Evolutionary conservation across 2,797 vertebrate species (phyloP).

Genomic region (Lerista edwardsae): DNA sequence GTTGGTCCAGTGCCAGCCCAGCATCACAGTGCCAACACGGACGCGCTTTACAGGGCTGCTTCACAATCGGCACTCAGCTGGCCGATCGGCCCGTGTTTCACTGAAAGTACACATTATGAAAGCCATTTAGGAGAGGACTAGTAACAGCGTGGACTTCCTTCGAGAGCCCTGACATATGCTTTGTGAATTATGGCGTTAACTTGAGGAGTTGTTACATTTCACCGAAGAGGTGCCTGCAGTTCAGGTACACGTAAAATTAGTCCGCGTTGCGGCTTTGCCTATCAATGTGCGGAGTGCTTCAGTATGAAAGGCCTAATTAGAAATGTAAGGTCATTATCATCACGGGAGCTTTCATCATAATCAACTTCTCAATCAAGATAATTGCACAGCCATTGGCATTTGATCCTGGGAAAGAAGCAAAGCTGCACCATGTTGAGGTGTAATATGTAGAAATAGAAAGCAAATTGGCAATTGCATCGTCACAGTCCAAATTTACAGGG

Average conservation of each 20-base stretch:
- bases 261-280: conserved; percentile 8
- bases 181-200: conserved; percentile 2
- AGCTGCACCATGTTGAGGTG: conserved; percentile 21
- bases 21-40: no score
- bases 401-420: conserved; percentile 5
- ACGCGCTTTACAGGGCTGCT: neutral
- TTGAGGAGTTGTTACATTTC: neutral
- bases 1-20: no score
- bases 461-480: conserved; percentile 1
- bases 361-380: conserved; percentile 43
- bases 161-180: neutral
- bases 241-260: neutral
- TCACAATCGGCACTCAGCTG: neutral
- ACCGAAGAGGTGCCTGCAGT: neutral
- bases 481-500: neutral
- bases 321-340: conserved; percentile 46
- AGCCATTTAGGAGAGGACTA: neutral
- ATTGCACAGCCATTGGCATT: conserved; percentile 44
- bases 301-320: conserved; percentile 52
- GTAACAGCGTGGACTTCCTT: neutral
- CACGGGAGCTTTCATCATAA: conserved; percentile 39
- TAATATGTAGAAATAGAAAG: conserved; percentile 5
- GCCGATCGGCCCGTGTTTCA: neutral
- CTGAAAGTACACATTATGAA: neutral
- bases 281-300: conserved; percentile 35